Evolutionary conservation across 2,888 invertebrate species (phyloP), one percentile per base, ranked within the genome.

Genomic region (Lucinisca nassula): DNA sequence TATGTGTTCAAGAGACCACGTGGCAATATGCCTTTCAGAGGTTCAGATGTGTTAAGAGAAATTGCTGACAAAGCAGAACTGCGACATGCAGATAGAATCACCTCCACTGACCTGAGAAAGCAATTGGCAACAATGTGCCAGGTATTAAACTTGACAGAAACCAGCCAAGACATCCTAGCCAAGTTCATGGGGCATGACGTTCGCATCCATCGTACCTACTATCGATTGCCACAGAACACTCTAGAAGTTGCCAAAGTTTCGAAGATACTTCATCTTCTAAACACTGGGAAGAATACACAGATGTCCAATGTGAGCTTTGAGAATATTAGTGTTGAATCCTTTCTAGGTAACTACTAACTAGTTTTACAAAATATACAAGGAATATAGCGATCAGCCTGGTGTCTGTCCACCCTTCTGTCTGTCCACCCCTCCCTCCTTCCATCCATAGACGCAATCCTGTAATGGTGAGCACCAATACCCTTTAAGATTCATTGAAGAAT

Each of bases 1-100:
- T 72, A 79, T 10, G 27, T 79, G 21, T 79, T 72, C 67, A 38
- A 27, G 27, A 35, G 40, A 21, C 70, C 79, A 17, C 17, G 0
- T 32, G 32, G 61, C 78, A 35, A 45, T 49, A 37, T n/a, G n/a
- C 45, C 72, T 8, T 79, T 32, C 30, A 70, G 82, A 73, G 82
- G 85, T 21, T 32, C 70, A 38, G 76, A 82, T 55, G 32, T n/a
- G n/a, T 51, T 85, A 10, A 77, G 82, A 37, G 30, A 85, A n/a
- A 17, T 78, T n/a, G 58, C 70, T 67, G 45, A 40, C 32, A 45
- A 76, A 21, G 27, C 74, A 82, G 82, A 72, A 27, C 38, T 73
- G 14, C 70, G 84, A 55, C 49, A 61, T 24, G 74, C 74, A 24
- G 75, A 86, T 38, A 32, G 45, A 17, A 51, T 86, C 14, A 79